Percentiles rank a stretch among this genome's conserved stretches.
These are phyloP conservation scores for Limnephilus marmoratus DNA, from an alignment of 2,888 invertebrate genomes.

Conservation along the genomic window DNA sequence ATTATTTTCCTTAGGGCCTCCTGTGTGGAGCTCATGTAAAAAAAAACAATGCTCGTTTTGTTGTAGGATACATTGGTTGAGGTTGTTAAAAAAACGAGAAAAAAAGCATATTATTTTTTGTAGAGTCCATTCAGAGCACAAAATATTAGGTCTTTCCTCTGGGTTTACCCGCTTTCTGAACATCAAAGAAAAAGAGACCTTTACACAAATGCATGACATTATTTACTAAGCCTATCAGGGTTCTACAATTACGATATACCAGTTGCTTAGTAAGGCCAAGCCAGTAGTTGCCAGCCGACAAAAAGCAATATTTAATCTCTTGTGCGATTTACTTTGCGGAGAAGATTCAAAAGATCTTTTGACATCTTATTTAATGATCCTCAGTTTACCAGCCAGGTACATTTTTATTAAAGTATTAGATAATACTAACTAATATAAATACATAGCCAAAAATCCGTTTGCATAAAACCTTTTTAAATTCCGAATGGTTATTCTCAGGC, in stretches of 20 bases:
- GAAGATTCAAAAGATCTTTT: neutral
- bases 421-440: no score
- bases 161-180: neutral
- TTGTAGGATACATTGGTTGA: neutral
- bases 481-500: no score
- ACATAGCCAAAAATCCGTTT: neutral
- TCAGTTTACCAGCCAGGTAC: neutral
- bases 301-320: slow-evolving; percentile 21
- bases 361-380: neutral
- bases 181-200: slow-evolving; percentile 25
- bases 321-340: neutral
- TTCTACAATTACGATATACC: neutral
- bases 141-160: neutral
- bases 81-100: neutral
- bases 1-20: no score
- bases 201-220: neutral
- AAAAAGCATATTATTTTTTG: no score
- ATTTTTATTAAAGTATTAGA: neutral
- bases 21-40: no score
- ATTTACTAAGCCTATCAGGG: neutral
- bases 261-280: neutral
- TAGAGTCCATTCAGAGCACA: neutral
- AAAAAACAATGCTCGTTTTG: neutral
- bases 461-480: no score
- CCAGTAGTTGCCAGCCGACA: neutral